Percentiles rank a stretch among this genome's conserved stretches.
Conservation (phyloP, 2,888 invertebrate genomes). For the Acleris laterana region DNA sequence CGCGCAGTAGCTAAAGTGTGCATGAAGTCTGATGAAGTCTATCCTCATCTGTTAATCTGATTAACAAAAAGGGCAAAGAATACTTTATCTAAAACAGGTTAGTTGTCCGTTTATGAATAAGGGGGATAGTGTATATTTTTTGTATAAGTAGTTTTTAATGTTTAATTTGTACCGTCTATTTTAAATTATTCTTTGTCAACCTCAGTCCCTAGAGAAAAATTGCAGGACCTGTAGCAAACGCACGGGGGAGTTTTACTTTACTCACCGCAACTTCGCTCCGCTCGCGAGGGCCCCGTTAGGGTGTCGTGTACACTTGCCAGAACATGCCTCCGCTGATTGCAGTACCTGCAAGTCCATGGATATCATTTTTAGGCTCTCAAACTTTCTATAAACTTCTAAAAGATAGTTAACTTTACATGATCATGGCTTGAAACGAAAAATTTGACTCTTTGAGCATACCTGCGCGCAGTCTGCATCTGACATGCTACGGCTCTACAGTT, state of each 20-base stretch:
- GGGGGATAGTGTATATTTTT: too few relatives aligned
- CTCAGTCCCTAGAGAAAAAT: slow-evolving; percentile 67
- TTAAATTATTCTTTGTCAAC: background rate
- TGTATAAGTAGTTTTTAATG: background rate
- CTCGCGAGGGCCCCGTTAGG: slow-evolving; percentile 7
- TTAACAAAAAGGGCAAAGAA: too few relatives aligned
- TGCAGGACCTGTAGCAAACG: slow-evolving; percentile 58
- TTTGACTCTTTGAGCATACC: background rate
- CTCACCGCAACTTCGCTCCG: slow-evolving; percentile 48
- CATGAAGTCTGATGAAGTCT: too few relatives aligned
- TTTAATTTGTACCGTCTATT: slow-evolving; percentile 4
- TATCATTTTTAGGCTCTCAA: background rate
- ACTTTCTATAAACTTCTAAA: background rate
- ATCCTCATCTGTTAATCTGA: too few relatives aligned
- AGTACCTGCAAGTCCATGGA: background rate
- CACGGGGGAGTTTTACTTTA: slow-evolving; percentile 66
- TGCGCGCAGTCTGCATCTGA: too few relatives aligned
- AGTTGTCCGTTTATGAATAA: too few relatives aligned
- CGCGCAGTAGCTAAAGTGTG: too few relatives aligned
- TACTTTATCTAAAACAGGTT: too few relatives aligned
- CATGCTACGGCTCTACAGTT: too few relatives aligned
- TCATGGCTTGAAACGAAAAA: background rate
- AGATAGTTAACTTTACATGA: background rate
- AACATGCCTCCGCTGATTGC: slow-evolving; percentile 6
- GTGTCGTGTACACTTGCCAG: slow-evolving; percentile 3